Evolutionary conservation across 2,113 vertebrate species (phyloP), one percentile per base, ranked within the genome.

Genomic region (Saimiri boliviensis): DNA sequence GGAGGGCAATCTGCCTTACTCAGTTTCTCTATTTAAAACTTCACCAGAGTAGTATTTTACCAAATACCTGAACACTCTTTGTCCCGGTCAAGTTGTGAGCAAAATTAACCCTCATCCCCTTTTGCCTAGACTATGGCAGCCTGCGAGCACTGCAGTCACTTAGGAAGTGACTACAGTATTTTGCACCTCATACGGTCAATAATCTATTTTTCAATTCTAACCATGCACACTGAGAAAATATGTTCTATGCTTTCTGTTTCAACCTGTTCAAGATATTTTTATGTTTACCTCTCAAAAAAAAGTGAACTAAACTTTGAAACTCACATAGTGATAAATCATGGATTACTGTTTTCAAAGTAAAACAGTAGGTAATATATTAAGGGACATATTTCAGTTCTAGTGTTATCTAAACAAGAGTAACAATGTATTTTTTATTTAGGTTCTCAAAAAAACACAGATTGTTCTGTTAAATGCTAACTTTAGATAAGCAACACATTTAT

Each of bases 101-200:
- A n/a, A 84, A 74, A 17, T 80, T 8, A 27, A 40, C 3, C 27
- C 20, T 35, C n/a, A 5, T 1, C 8, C 13, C 21, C 4, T 10
- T 10, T 45, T 23, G 30, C 2, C 6, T 2, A 66, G 16, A 19
- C 14, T 8, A 4, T 16, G 20, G 35, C 16, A 4, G 16, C 13
- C 0, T 19, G 16, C 19, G 9, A 16, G 2, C 6, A 6, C 0
- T 7, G 0, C 3, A 11, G 27, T 1, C 12, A 6, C n/a, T 37
- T 7, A 0, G 2, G 14, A 49, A 5, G 32, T 1, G 58, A 25
- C 2, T 14, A 23, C 0, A 6, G 4, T 10, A 3, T 6, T 54
- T 8, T 32, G 2, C 0, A 3, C 14, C 0, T 27, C 6, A 4
- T 1, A 14, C 10, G 35, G 20, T 0, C 16, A 2, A 11, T 12